A percentile compares a stretch with the other conserved stretches of the same genome.
Evolutionary conservation across 2,888 invertebrate species (phyloP).

Genomic region (Electrophaes corylata): DNA sequence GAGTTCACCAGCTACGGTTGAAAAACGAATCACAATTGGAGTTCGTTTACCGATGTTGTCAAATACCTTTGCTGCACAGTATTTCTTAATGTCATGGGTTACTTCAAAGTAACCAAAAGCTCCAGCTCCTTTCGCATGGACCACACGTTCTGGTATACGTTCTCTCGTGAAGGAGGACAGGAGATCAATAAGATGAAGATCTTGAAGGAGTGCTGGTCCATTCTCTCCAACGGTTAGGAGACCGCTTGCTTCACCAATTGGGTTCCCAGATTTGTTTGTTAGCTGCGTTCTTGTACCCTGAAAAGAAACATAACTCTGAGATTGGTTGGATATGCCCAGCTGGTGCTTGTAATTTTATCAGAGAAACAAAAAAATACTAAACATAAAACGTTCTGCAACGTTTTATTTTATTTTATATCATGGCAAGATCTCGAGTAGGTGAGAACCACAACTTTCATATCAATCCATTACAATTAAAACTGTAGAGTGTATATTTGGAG

Average conservation of each 20-base stretch:
- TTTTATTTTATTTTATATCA: too few relatives aligned
- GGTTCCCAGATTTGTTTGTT: constrained; percentile 92
- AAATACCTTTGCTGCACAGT: constrained; percentile 91
- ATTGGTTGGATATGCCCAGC: neutral
- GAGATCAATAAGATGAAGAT: constrained; percentile 91
- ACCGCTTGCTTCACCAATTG: constrained; percentile 90
- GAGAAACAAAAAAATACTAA: too few relatives aligned
- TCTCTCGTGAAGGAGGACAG: constrained; percentile 94
- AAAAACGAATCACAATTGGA: constrained; percentile 91
- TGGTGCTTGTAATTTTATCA: too few relatives aligned
- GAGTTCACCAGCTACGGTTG: constrained; percentile 94
- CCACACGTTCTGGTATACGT: constrained; percentile 97
- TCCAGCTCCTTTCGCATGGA: constrained; percentile 97
- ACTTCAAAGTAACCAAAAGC: constrained; percentile 95
- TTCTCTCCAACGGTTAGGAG: constrained; percentile 92
- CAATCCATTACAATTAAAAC: too few relatives aligned
- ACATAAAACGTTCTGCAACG: too few relatives aligned
- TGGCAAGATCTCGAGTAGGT: too few relatives aligned
- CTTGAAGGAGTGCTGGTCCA: constrained; percentile 95
- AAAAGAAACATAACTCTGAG: neutral
- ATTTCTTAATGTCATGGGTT: constrained; percentile 93
- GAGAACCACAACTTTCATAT: too few relatives aligned
- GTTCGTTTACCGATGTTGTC: constrained; percentile 91
- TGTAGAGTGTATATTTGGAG: too few relatives aligned
- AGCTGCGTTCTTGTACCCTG: constrained; percentile 68